Percentiles rank a stretch among this genome's conserved stretches.
Conservation (phyloP, 2,113 vertebrate species). For the Mesoclemmys tuberculata region DNA sequence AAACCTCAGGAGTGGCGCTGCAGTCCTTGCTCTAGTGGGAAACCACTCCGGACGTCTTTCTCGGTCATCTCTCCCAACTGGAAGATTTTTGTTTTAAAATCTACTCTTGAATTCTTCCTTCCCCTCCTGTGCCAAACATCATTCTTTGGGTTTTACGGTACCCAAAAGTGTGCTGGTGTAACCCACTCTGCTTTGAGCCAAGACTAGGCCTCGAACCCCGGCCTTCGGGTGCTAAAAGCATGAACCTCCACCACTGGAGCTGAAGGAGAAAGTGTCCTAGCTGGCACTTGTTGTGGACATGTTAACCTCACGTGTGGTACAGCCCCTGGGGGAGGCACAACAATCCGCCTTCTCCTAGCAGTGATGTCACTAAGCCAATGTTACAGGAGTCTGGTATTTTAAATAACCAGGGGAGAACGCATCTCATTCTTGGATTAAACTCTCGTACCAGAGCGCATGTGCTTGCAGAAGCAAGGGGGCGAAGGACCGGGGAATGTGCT, state of each 20-base stretch:
- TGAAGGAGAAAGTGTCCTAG: not conserved
- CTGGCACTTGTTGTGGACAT: not conserved
- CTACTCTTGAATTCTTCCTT: not conserved
- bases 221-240: not conserved
- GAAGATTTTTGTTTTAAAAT: not conserved
- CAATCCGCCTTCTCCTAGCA: not conserved
- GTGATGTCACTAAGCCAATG: not conserved
- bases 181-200: not conserved
- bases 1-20: too few relatives aligned
- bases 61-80: not conserved
- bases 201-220: not conserved
- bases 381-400: not conserved
- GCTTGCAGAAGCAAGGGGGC: not conserved
- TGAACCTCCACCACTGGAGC: not conserved
- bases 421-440: not conserved
- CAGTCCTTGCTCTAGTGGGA: not conserved
- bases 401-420: not conserved
- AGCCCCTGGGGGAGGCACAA: not conserved
- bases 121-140: not conserved
- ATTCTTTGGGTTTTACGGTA: not conserved
- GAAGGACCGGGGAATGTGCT: not conserved
- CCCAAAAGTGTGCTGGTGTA: not conserved
- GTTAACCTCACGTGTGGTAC: not conserved
- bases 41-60: not conserved
- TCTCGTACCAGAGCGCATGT: not conserved